phyloP scores from a whole-genome alignment of 2,113 vertebrate genomes.

The Notiomystis cincta region DNA sequence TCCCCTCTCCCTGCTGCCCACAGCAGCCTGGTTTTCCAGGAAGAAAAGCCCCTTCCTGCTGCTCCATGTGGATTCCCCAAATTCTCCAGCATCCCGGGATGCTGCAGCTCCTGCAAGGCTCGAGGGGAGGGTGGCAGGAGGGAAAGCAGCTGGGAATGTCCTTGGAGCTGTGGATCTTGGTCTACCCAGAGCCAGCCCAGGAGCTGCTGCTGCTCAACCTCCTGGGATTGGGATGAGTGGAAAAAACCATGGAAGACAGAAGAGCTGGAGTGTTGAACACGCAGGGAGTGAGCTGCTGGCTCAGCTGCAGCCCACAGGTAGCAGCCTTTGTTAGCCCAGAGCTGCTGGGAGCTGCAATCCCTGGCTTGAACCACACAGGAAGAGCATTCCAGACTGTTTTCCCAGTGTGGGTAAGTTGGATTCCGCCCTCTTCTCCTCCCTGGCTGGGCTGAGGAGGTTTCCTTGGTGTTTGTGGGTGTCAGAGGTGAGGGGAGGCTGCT shows the following conservation, averaged over 20 bases:
- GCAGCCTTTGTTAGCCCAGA: not conserved
- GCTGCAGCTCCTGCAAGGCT: fast-evolving
- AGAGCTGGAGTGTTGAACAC: not conserved
- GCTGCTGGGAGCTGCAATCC: not conserved
- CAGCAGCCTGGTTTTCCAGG: not conserved
- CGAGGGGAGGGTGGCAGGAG: not conserved
- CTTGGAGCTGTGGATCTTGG: not conserved
- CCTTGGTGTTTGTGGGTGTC: fast-evolving
- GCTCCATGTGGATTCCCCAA: fast-evolving
- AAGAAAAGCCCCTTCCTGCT: not conserved
- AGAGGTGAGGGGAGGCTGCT: not conserved
- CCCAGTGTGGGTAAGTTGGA: fast-evolving
- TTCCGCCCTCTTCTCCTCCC: not conserved
- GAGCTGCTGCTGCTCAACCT: not conserved
- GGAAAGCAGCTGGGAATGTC: not conserved
- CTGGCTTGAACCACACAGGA: not conserved
- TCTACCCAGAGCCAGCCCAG: fast-evolving
- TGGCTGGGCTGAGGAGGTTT: not conserved
- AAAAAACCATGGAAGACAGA: fast-evolving
- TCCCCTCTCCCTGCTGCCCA: not conserved
- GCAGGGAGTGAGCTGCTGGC: not conserved
- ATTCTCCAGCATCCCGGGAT: not conserved
- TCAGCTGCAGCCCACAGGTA: not conserved
- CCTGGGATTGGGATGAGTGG: fast-evolving
- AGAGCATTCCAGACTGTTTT: not conserved